Evolutionary conservation across 2,113 vertebrate genomes (phyloP).

Genomic region (Ranitomeya variabilis): DNA sequence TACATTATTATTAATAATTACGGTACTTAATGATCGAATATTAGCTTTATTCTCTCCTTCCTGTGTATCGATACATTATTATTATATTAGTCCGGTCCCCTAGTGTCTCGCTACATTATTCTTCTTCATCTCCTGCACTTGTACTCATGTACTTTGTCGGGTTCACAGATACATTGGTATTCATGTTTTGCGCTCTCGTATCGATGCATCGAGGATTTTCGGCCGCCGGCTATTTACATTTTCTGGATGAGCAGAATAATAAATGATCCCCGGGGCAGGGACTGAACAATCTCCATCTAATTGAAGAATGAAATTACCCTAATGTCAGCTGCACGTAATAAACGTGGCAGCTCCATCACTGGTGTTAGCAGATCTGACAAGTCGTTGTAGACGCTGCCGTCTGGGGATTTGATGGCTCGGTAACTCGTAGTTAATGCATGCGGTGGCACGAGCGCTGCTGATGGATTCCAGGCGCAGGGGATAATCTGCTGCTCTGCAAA

Average conservation of each 20-base stretch:
- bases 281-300: constrained; percentile 13
- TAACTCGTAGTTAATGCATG: constrained; percentile 17
- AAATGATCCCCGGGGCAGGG: constrained; percentile 29
- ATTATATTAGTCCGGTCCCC: too few species aligned
- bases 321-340: constrained; percentile 6
- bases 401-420: constrained; percentile 26
- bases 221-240: background rate
- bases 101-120: too few species aligned
- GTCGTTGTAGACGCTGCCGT: background rate
- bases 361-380: constrained; percentile 25
- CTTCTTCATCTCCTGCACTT: too few species aligned
- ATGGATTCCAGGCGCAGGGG: constrained; percentile 1
- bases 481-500: background rate
- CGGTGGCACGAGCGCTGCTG: background rate
- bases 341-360: background rate
- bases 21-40: too few species aligned
- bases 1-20: too few species aligned
- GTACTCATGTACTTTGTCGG: too few species aligned
- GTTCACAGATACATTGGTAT: too few species aligned
- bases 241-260: background rate
- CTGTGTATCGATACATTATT: too few species aligned
- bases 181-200: too few species aligned
- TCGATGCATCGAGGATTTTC: background rate
- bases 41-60: too few species aligned
- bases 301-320: constrained; percentile 14